These are phyloP conservation scores for Furnarius figulus DNA, from an alignment of 2,113 vertebrate species.

Conservation along the genomic window DNA sequence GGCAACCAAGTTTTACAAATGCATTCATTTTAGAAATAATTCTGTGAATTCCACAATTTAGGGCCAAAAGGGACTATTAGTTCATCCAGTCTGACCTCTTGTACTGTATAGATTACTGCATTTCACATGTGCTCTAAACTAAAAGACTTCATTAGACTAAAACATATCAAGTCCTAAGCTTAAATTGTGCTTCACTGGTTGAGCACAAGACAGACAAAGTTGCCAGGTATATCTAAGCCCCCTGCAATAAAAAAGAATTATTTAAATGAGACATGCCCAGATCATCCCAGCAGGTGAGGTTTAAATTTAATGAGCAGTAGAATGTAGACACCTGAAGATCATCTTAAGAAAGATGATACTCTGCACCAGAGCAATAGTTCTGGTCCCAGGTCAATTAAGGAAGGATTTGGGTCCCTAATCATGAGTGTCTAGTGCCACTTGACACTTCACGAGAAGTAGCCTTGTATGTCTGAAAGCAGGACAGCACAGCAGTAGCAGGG, in stretches of 20 bases:
- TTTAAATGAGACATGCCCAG: background rate
- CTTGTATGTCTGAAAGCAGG: background rate
- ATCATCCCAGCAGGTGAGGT: background rate
- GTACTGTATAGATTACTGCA: background rate
- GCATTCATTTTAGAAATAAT: constrained; percentile 13
- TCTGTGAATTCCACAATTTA: background rate
- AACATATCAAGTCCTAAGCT: background rate
- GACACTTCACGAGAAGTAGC: background rate
- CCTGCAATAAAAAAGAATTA: background rate
- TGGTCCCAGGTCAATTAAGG: background rate
- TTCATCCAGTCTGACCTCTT: background rate
- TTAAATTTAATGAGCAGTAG: constrained; percentile 23
- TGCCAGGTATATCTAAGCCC: background rate
- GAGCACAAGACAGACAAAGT: constrained; percentile 17
- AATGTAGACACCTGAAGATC: background rate
- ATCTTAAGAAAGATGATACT: background rate
- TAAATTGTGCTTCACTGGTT: background rate
- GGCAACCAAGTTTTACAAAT: background rate
- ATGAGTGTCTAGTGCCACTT: background rate
- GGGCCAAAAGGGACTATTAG: background rate
- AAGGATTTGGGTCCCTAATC: background rate
- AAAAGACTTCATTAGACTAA: constrained; percentile 7
- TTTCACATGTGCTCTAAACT: background rate
- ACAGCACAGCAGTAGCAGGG: background rate
- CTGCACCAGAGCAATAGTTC: background rate